phyloP scores from a whole-genome alignment of 2,797 vertebrate species.

The Ambastaia sidthimunki region DNA sequence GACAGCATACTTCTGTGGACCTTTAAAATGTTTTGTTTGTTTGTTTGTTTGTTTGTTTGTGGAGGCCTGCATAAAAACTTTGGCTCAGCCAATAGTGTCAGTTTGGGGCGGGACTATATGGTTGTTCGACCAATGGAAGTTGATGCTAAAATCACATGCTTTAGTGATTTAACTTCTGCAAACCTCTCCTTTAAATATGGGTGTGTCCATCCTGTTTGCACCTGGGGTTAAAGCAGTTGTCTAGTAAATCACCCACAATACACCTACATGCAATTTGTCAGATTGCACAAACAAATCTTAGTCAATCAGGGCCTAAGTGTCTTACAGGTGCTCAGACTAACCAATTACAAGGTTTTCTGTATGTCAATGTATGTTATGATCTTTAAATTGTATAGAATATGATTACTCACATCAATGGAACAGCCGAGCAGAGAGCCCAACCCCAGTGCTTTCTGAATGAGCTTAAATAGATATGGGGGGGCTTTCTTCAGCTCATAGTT shows the following conservation, averaged over 20 bases:
- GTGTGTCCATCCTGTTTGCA: neutral
- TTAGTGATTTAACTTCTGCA: neutral
- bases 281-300: neutral
- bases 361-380: neutral
- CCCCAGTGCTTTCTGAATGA: slow-evolving; percentile 84
- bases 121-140: neutral
- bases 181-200: neutral
- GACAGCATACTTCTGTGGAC: too few relatives aligned
- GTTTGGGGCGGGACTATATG: too few relatives aligned
- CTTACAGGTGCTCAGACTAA: neutral
- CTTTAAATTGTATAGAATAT: neutral
- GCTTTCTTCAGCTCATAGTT: slow-evolving; percentile 79
- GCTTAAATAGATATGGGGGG: slow-evolving; percentile 80
- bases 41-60: too few relatives aligned
- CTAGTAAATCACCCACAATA: neutral
- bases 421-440: slow-evolving; percentile 86
- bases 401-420: slow-evolving; percentile 80
- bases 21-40: too few relatives aligned
- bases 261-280: neutral
- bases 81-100: neutral
- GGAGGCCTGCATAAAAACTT: neutral
- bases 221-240: neutral
- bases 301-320: neutral
- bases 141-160: neutral
- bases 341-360: neutral